phyloP scores from a whole-genome alignment of 2,797 vertebrate species.

The Myiothlypis chrysogaster region DNA sequence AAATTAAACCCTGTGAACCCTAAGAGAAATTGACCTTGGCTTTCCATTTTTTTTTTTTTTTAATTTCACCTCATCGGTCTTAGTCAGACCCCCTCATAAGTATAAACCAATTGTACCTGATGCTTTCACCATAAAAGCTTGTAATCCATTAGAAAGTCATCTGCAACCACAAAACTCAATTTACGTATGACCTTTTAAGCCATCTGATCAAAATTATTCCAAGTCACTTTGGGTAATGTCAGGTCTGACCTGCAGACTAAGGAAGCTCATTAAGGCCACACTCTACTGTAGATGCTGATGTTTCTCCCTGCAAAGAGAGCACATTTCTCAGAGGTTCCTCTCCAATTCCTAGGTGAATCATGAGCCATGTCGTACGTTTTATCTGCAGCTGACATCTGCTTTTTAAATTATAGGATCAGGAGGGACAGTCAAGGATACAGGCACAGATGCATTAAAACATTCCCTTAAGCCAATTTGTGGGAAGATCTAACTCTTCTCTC shows the following conservation, averaged over 20 bases:
- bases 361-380: fast-evolving
- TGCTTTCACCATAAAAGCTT: background rate
- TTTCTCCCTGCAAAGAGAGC: background rate
- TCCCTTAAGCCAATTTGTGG: background rate
- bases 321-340: background rate
- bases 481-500: background rate
- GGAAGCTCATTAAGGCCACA: background rate
- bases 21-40: background rate
- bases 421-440: background rate
- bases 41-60: background rate
- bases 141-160: slow-evolving; percentile 34
- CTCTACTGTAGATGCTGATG: background rate
- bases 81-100: background rate
- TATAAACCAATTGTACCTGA: background rate
- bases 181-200: slow-evolving; percentile 8
- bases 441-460: background rate
- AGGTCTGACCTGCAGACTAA: slow-evolving; percentile 7
- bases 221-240: background rate
- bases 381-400: slow-evolving; percentile 2
- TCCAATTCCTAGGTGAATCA: background rate
- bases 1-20: background rate
- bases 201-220: background rate
- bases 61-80: slow-evolving; percentile 30
- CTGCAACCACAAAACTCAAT: slow-evolving; percentile 9
- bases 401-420: background rate